Conservation (phyloP, 2,888 invertebrate genomes). For the Cryptocephalus moraei region DNA sequence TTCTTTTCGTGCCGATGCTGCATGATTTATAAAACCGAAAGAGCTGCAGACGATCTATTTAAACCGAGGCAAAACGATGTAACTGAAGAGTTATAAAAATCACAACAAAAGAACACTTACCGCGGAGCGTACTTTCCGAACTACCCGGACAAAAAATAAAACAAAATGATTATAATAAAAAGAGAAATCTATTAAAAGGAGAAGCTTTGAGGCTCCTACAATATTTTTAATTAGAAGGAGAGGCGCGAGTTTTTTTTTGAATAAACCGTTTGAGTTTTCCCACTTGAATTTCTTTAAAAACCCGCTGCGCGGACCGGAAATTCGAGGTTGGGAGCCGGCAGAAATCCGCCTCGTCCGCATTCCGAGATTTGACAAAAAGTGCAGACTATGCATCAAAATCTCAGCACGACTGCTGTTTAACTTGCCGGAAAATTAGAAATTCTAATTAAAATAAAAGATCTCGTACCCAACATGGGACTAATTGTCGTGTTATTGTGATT, state of each 20-base stretch:
- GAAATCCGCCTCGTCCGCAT: constrained; percentile 15
- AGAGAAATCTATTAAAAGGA: too few relatives aligned
- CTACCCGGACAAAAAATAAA: not conserved
- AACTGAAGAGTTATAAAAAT: too few relatives aligned
- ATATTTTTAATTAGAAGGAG: too few relatives aligned
- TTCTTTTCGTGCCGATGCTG: too few relatives aligned
- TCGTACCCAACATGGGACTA: constrained; percentile 13
- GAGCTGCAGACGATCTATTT: too few relatives aligned
- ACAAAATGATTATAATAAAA: too few relatives aligned
- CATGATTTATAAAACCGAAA: too few relatives aligned
- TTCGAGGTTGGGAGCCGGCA: constrained; percentile 11
- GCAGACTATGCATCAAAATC: constrained; percentile 24
- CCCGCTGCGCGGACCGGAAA: constrained; percentile 16
- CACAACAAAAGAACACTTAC: too few relatives aligned
- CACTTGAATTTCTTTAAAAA: constrained; percentile 3
- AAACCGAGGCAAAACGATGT: too few relatives aligned
- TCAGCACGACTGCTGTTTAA: constrained; percentile 19
- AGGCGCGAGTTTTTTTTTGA: constrained; percentile 9
- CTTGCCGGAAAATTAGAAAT: constrained; percentile 21
- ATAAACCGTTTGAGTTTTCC: constrained; percentile 12
- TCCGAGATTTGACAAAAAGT: constrained; percentile 18
- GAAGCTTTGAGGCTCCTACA: too few relatives aligned
- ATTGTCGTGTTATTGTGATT: constrained; percentile 11
- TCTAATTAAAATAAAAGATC: constrained; percentile 21
- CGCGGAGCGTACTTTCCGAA: not conserved